phyloP scores from a whole-genome alignment of 2,888 invertebrate genomes.

The Melinaea menophilus region DNA sequence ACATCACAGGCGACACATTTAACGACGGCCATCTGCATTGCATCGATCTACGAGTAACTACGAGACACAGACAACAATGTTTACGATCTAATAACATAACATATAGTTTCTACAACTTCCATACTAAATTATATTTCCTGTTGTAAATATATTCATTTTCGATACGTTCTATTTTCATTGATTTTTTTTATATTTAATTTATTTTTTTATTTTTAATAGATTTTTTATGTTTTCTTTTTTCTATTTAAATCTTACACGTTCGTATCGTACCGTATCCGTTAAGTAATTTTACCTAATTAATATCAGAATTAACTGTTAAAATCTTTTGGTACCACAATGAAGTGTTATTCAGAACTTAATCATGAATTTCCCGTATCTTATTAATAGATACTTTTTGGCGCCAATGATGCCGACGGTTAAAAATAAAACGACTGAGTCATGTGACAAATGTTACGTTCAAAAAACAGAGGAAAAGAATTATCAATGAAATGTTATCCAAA shows the following conservation, averaged over 20 bases:
- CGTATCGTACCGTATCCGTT: no score
- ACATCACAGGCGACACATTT: constrained; percentile 43
- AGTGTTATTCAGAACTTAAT: no score
- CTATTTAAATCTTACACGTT: no score
- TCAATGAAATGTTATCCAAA: not conserved
- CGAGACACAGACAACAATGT: constrained; percentile 38
- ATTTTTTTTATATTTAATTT: not conserved
- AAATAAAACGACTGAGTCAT: constrained; percentile 5
- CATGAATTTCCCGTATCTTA: not conserved
- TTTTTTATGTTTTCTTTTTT: no score
- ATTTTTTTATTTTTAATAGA: no score
- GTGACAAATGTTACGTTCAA: not conserved
- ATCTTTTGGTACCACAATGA: no score
- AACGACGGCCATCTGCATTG: constrained; percentile 55
- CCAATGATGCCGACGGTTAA: not conserved
- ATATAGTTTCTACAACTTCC: not conserved
- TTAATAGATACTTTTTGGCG: not conserved
- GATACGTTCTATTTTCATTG: not conserved
- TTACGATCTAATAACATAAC: constrained; percentile 31
- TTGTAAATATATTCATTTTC: not conserved
- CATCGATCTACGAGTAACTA: constrained; percentile 35
- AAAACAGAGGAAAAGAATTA: not conserved
- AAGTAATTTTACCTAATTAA: no score
- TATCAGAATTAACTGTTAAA: no score
- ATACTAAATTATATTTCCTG: not conserved